phyloP scores from a whole-genome alignment of 1,140 invertebrate species.

The Periplaneta americana region DNA sequence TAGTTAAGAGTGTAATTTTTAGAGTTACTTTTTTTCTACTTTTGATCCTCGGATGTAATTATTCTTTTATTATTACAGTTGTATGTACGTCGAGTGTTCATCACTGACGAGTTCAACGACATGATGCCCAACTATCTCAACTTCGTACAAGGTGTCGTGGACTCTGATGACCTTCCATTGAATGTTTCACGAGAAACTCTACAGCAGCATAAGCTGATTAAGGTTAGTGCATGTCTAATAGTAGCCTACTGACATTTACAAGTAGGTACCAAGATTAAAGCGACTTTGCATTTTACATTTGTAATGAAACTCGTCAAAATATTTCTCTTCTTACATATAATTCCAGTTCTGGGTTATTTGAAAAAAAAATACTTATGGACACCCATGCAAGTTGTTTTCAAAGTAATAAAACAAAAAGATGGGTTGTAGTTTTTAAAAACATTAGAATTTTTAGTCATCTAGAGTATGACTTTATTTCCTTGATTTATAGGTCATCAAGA shows the following conservation, averaged over 20 bases:
- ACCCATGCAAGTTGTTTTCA: too few species aligned
- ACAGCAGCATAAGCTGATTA: constrained; percentile 98
- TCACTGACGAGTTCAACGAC: constrained; percentile 99
- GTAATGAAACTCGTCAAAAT: too few species aligned
- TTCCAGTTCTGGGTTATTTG: not conserved
- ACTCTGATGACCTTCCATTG: constrained; percentile 98
- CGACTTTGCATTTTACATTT: too few species aligned
- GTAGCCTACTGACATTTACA: too few species aligned
- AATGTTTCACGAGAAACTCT: constrained; percentile 98
- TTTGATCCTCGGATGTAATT: not conserved
- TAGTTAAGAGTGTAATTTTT: too few species aligned
- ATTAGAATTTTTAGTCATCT: too few species aligned
- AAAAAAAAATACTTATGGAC: too few species aligned
- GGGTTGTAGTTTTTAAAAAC: too few species aligned
- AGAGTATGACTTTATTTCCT: too few species aligned
- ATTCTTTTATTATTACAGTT: constrained; percentile 44
- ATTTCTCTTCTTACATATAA: too few species aligned
- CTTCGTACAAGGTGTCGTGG: constrained; percentile 94
- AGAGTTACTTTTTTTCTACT: not conserved
- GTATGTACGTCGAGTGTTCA: constrained; percentile 96
- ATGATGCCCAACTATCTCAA: constrained; percentile 98
- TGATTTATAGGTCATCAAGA: constrained; percentile 76
- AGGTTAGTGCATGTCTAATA: constrained; percentile 56
- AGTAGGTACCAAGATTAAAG: too few species aligned
- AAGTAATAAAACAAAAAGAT: too few species aligned